Base-by-base conservation (phyloP, 1,140 invertebrate species). In the Solenopsis fugax region DNA sequence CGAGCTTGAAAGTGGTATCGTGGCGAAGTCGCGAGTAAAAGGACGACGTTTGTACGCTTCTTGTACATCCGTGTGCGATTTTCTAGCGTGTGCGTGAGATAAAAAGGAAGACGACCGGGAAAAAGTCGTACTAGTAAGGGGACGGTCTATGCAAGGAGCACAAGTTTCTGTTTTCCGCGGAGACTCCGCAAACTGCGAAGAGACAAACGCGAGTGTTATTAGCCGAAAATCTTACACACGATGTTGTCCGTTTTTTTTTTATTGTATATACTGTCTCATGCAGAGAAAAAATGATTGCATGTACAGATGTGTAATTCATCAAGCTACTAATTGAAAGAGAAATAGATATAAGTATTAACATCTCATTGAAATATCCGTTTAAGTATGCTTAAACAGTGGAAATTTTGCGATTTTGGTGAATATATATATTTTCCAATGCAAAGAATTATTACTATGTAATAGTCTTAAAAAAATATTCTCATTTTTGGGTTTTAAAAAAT, bases 21-120 rank as follows among this genome's bases (percentile, higher is more conserved):
- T 60, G 71, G 50, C 69, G 69, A 80, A 91, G 64, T 77, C 77
- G 16, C 84, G 54, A 91, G 82, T 64, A 87, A 91, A 80, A 81
- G 75, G 87, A 90, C 69, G 78, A 78, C 60, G 56, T 82, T 87
- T 82, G 29, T 41, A 50, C 45, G 29, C 21, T 71, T 72, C 34
- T 34, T 34, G 48, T 41, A 34, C n/a, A 34, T 37, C 12, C 29
- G 16, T 48, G 78, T 71, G 65, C n/a, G 21, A 34, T 52, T 16
- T n/a, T 4, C 6, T 13, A 12, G 72, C 37, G 56, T 56, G 69
- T 50, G 21, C 6, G 41, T 50, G 50, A 7, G 24, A 37, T 41
- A 48, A 9, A 45, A 41, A 12, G 37, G 9, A 78, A n/a, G 58
- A 88, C 29, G 64, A 48, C 3, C 12, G 45, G 3, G 41, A 50